A percentile compares a stretch with the other conserved stretches of the same genome.
Evolutionary conservation across 2,113 vertebrate genomes (phyloP).

Genomic region (Arizona elegans): DNA sequence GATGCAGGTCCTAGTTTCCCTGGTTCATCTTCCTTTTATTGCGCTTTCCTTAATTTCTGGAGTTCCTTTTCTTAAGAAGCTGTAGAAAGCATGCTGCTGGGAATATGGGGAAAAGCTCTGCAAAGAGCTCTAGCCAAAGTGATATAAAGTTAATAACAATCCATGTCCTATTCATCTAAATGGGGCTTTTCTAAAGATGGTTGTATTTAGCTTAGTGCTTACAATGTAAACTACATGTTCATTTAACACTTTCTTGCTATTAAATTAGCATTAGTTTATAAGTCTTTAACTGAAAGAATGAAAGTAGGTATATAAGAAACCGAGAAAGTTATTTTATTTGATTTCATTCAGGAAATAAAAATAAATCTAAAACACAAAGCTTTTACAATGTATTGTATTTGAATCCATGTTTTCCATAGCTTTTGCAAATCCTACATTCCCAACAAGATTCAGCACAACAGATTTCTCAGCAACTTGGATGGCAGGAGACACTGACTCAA

Average conservation of each 20-base stretch:
- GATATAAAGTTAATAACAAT: not conserved
- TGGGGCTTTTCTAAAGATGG: not conserved
- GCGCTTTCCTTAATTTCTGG: not conserved
- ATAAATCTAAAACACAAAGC: not conserved
- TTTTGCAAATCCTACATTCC: slow-evolving; percentile 87
- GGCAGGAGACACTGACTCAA: slow-evolving; percentile 92
- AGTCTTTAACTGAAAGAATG: not conserved
- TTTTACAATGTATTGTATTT: not conserved
- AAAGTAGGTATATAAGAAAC: not conserved
- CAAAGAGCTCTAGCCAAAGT: not conserved
- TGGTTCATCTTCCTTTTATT: not conserved
- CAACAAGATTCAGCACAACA: slow-evolving; percentile 86
- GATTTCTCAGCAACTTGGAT: slow-evolving; percentile 88
- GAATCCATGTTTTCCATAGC: slow-evolving; percentile 65
- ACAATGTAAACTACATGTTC: not conserved
- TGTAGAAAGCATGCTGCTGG: not conserved
- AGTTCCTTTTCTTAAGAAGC: not conserved
- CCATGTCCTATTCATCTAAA: not conserved
- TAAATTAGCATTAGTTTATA: not conserved
- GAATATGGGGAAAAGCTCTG: not conserved
- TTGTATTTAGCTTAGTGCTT: not conserved
- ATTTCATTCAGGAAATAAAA: slow-evolving; percentile 1
- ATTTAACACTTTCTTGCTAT: not conserved
- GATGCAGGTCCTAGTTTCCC: not conserved
- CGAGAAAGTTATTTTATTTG: not conserved